A percentile compares a stretch with the other conserved stretches of the same genome.
These are phyloP conservation scores for Eleutherodactylus coqui DNA, from an alignment of 2,797 vertebrate genomes.

Conservation along the genomic window DNA sequence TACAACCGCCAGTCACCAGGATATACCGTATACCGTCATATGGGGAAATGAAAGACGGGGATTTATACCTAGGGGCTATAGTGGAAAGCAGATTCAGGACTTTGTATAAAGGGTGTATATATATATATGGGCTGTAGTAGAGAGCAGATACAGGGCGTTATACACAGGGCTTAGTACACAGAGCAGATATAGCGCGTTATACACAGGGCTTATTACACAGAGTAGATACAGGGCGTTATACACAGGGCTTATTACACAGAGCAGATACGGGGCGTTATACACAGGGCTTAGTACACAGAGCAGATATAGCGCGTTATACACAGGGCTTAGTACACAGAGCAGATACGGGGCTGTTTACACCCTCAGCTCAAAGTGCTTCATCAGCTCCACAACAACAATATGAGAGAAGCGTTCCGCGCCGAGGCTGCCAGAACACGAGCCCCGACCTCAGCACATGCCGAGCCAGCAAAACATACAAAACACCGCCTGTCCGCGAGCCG, in stretches of 20 bases:
- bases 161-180: no score
- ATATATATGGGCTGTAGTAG: no score
- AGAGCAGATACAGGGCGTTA: no score
- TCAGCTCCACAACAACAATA: conserved; percentile 8
- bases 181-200: no score
- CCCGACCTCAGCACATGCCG: neutral
- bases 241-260: no score
- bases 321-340: no score
- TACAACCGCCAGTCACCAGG: neutral
- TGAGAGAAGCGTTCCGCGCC: neutral
- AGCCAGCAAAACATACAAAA: conserved; percentile 8
- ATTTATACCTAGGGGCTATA: neutral
- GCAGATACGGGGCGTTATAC: neutral
- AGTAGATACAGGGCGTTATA: no score
- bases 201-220: no score
- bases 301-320: neutral
- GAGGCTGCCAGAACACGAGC: conserved; percentile 11
- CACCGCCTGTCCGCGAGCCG: neutral
- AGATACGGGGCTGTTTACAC: no score
- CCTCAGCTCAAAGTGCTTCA: neutral
- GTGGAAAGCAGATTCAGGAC: no score
- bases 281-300: no score
- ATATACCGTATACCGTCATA: neutral
- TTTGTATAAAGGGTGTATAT: no score
- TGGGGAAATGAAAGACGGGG: neutral